Percentiles rank a stretch among this genome's conserved stretches.
Conservation (phyloP, 2,113 vertebrate genomes). For the Phalacrocorax brasilianus region DNA sequence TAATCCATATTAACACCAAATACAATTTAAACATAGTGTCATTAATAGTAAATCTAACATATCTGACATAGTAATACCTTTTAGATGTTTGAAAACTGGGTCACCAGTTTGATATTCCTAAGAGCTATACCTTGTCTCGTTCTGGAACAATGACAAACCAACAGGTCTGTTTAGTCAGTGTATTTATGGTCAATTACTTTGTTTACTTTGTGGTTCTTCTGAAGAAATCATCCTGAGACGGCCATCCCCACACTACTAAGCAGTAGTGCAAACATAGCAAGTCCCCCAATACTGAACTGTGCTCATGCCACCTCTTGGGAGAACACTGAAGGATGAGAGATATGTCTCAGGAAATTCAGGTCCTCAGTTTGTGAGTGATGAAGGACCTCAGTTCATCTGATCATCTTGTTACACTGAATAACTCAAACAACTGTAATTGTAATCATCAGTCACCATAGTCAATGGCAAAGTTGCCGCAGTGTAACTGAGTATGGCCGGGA, state of each 20-base stretch:
- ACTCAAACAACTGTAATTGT: not conserved
- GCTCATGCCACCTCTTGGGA: not conserved
- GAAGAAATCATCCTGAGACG: not conserved
- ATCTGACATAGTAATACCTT: constrained; percentile 2
- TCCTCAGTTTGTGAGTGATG: not conserved
- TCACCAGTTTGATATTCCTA: not conserved
- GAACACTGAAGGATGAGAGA: not conserved
- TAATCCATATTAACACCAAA: constrained; percentile 45
- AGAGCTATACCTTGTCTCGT: not conserved
- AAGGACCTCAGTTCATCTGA: not conserved
- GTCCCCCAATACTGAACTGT: not conserved
- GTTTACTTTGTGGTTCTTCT: not conserved
- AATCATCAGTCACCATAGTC: not conserved
- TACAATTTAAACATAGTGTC: not conserved
- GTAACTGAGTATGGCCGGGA: not conserved
- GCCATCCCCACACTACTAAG: not conserved
- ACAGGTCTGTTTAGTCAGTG: not conserved
- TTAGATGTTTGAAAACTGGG: constrained; percentile 17
- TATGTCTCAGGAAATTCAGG: not conserved
- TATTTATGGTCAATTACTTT: not conserved
- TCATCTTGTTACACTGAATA: not conserved
- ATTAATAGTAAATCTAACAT: constrained; percentile 57
- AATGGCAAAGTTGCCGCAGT: not conserved
- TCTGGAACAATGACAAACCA: not conserved
- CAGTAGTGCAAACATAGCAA: not conserved